These are phyloP conservation scores for Heterocephalus glaber DNA, from an alignment of 2,113 vertebrate genomes.

Conservation along the genomic window DNA sequence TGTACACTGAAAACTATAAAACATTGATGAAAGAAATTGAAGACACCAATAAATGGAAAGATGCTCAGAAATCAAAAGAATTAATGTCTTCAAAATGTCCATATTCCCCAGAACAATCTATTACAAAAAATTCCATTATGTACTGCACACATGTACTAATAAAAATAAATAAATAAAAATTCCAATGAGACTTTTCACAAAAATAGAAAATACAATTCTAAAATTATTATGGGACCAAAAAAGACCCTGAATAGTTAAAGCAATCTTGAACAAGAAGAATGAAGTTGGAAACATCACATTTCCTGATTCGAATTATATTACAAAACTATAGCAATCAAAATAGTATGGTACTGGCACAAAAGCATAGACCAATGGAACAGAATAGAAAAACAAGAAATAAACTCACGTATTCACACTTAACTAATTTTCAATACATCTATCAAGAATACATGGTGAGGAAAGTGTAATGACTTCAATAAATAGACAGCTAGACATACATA, in stretches of 20 bases:
- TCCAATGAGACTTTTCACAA: background rate
- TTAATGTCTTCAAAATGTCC: background rate
- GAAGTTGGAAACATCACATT: background rate
- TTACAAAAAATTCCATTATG: background rate
- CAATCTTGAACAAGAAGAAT: background rate
- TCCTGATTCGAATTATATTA: background rate
- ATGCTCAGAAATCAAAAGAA: background rate
- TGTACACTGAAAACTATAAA: background rate
- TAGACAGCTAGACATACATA: background rate
- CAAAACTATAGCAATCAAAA: background rate
- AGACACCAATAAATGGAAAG: background rate
- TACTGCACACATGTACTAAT: background rate
- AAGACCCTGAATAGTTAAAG: background rate
- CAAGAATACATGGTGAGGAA: background rate
- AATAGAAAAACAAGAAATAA: slow-evolving; percentile 15
- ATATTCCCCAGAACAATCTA: background rate
- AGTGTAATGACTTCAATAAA: background rate
- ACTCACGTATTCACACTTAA: background rate
- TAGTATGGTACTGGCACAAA: background rate
- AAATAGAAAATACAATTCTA: background rate
- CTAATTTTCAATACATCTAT: background rate
- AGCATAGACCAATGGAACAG: background rate
- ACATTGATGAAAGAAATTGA: background rate
- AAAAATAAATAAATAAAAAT: background rate
- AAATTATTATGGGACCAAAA: background rate